Conservation (phyloP, 2,888 invertebrate genomes). For the Escarpia spicata region DNA sequence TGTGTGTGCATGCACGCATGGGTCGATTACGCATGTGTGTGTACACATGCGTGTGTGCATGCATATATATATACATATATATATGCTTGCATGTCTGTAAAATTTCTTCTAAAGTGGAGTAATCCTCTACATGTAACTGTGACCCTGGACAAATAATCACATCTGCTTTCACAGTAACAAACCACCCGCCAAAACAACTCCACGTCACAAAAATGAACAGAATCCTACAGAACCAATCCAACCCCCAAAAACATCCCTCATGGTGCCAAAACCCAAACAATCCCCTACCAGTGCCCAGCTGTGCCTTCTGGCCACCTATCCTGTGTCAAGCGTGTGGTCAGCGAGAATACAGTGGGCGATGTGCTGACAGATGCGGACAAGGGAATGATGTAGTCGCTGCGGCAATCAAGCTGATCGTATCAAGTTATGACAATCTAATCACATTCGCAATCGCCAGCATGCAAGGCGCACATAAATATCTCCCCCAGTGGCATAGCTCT, state of each 20-base stretch:
- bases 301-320: background rate
- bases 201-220: too few species aligned
- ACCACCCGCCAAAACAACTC: too few species aligned
- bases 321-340: background rate
- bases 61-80: too few species aligned
- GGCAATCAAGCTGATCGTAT: slow-evolving; percentile 13
- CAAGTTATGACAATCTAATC: slow-evolving; percentile 16
- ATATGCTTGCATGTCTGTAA: too few species aligned
- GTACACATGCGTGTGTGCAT: background rate
- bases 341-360: background rate
- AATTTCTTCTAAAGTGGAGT: too few species aligned
- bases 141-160: too few species aligned
- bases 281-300: background rate
- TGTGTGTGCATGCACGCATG: background rate
- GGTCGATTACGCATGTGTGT: background rate
- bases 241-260: too few species aligned
- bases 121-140: too few species aligned
- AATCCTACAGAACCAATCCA: too few species aligned
- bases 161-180: too few species aligned
- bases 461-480: slow-evolving; percentile 11
- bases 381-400: background rate
- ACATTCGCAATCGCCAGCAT: background rate
- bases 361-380: background rate
- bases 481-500: background rate
- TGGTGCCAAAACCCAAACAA: too few species aligned